These are phyloP conservation scores for Willowsia nigromaculata DNA, from an alignment of 2,888 invertebrate species.

Conservation along the genomic window DNA sequence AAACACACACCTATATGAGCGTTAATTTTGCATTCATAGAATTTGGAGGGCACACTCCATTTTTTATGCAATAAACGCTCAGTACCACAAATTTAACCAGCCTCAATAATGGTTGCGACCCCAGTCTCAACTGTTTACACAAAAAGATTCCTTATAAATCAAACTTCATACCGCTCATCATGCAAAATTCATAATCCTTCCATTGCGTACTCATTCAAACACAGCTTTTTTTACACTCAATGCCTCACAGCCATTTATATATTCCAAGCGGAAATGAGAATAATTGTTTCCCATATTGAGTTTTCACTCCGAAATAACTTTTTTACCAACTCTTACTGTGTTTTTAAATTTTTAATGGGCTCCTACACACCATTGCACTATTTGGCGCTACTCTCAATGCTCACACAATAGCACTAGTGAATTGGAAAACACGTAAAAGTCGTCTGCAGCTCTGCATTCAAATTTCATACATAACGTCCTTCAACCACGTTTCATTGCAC, in stretches of 20 bases:
- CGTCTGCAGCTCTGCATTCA: constrained; percentile 35
- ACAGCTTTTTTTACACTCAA: neutral
- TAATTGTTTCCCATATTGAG: constrained; percentile 6
- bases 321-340: neutral
- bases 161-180: neutral
- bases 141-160: neutral
- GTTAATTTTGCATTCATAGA: too few relatives aligned
- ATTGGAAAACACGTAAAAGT: constrained; percentile 25
- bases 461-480: constrained; percentile 33
- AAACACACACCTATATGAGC: too few relatives aligned
- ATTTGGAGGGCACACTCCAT: too few relatives aligned
- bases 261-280: constrained; percentile 34
- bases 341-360: constrained; percentile 30
- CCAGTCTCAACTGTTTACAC: neutral
- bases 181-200: constrained; percentile 26
- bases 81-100: too few relatives aligned
- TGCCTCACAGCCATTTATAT: neutral
- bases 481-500: constrained; percentile 49
- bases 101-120: neutral
- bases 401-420: neutral
- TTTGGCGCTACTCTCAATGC: neutral
- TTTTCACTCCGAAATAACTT: neutral
- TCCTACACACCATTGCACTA: neutral
- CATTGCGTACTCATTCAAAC: neutral
- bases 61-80: too few relatives aligned